These are phyloP conservation scores for Orchesella flavescens DNA, from an alignment of 2,888 invertebrate genomes.

Conservation along the genomic window DNA sequence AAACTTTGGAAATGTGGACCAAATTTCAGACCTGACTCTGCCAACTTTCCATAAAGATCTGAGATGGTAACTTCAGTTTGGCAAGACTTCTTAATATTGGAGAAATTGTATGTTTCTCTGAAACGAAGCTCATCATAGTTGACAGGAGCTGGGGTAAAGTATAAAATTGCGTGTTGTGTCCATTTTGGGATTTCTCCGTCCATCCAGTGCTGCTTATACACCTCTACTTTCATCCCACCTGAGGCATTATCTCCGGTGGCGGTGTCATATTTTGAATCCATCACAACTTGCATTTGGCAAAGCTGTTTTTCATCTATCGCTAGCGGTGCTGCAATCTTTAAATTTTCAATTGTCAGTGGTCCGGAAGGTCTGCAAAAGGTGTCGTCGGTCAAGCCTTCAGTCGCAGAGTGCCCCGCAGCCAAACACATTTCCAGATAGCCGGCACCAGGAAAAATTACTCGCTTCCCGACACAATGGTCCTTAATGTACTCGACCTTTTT, in stretches of 20 bases:
- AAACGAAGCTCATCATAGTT: background rate
- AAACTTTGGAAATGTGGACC: conserved; percentile 49
- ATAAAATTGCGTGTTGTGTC: conserved; percentile 6
- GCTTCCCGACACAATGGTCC: conserved; percentile 43
- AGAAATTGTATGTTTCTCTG: background rate
- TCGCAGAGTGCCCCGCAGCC: conserved; percentile 24
- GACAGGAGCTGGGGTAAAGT: background rate
- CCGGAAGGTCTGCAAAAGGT: background rate
- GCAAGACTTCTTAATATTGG: background rate
- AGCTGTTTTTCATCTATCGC: background rate
- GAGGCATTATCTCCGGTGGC: background rate
- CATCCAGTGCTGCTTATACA: background rate
- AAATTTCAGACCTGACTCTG: conserved; percentile 41
- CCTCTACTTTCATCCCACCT: background rate
- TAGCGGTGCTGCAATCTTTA: conserved; percentile 37
- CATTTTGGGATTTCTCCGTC: background rate
- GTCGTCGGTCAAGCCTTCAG: background rate
- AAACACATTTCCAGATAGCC: conserved; percentile 55
- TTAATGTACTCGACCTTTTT: background rate
- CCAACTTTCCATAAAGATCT: conserved; percentile 43
- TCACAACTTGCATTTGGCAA: conserved; percentile 29
- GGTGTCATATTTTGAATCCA: background rate
- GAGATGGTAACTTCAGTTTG: background rate
- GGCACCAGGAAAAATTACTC: conserved; percentile 51
- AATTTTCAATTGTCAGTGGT: conserved; percentile 40